phyloP scores from a whole-genome alignment of 2,113 vertebrate genomes.

The Sphyrna mokarran region DNA sequence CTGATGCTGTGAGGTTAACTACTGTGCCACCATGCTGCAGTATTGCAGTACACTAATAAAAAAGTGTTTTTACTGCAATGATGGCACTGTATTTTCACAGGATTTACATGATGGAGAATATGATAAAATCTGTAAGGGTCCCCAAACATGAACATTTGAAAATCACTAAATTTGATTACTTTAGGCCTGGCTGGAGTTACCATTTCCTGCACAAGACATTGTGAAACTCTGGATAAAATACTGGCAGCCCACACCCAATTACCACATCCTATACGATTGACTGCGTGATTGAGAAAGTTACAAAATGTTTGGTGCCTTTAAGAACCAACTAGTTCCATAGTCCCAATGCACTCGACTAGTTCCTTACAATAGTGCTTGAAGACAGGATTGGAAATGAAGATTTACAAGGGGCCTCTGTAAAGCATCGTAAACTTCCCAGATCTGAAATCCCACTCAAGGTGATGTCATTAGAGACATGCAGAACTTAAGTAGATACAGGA shows the following conservation, averaged over 20 bases:
- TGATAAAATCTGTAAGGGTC: not conserved
- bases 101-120: not conserved
- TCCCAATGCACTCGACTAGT: not conserved
- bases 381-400: not conserved
- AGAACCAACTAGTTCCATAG: too few species aligned
- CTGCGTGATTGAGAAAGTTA: not conserved
- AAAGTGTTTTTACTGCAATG: not conserved
- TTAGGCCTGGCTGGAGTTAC: not conserved
- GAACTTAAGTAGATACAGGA: constrained; percentile 1
- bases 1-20: too few species aligned
- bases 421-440: not conserved
- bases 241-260: not conserved
- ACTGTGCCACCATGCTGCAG: too few species aligned
- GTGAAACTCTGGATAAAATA: not conserved
- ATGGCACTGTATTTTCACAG: not conserved
- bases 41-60: not conserved
- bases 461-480: not conserved
- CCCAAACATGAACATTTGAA: not conserved
- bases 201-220: not conserved
- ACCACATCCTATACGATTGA: not conserved
- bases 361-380: not conserved
- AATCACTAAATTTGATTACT: not conserved
- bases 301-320: not conserved
- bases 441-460: not conserved
- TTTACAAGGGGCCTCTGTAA: not conserved